Evolutionary conservation across 2,113 vertebrate species (phyloP), one percentile per base, ranked within the genome.

Genomic region (Cyprinodon brontotheroides): DNA sequence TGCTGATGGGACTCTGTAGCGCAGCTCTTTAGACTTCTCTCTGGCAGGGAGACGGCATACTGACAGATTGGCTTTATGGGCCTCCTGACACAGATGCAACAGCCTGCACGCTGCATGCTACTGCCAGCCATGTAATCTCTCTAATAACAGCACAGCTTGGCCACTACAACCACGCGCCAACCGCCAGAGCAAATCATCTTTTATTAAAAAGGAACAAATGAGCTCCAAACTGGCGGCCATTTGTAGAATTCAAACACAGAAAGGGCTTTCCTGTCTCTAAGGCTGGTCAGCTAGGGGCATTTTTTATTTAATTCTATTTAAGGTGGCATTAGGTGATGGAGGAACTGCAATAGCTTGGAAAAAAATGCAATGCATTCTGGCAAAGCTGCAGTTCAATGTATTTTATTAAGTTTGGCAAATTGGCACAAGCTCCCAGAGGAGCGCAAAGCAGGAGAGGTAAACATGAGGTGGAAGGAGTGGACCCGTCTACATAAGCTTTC

Each of bases 71-170:
- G 86, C 74, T 78, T 78, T 70, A 79, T 72, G 65, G 74, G 69
- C 64, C 81, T 82, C 81, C 71, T 81, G 80, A 86, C 83, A 79
- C 76, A 76, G 78, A 81, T n/a, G 75, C 68, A 84, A 57, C 65
- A 83, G 82, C 82, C 80, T 87, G 76, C 65, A 61, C 72, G 62
- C 43, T 62, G 74, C 29, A 29, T 29, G 29, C 29, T 29, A 79
- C 36, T 75, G 68, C 72, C 87, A 84, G 77, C 50, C 86, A 68
- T 80, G 74, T 69, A 78, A 86, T 83, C 75, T 86, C 69, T 70
- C 65, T 81, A 68, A 89, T 90, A 85, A 86, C 86, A 81, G 71
- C 66, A 74, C 87, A 84, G 84, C 82, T 83, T 76, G 87, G 83
- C 65, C 63, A 66, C 68, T 65, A 40, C 7, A 29, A 70, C 60